Evolutionary conservation across 1,140 invertebrate genomes (phyloP), one percentile per base, ranked within the genome.

Genomic region (Caenorhabditis elegans): DNA sequence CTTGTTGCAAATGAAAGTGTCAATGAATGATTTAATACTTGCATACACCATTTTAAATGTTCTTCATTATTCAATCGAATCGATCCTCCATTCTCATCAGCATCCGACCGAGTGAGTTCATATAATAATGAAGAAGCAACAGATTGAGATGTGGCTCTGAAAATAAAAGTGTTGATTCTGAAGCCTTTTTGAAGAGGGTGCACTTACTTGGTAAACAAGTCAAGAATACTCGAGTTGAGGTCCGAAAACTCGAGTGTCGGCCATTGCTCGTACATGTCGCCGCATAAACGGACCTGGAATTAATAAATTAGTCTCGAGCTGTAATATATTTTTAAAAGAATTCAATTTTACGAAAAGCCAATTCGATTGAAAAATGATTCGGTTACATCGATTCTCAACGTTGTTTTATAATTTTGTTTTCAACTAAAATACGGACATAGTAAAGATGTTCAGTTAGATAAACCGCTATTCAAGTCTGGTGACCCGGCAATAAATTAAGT

Each of bases 181-280:
- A 76, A 75, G 26, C 17, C 4, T 26, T 13, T 28, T 19, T 15
- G 22, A 70, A 39, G 39, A 76, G 2, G 28, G 3, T 8, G 2
- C 39, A 39, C 53, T 51, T 8, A 82, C 83, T 49, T 65, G 46
- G 79, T 76, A 80, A 84, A 84, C 22, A 82, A 49, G 51, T 84
- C 83, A 46, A 85, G 83, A 78, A 85, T 79, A 47, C 78, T 85
- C 43, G 60, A 55, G 79, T 79, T 76, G 65, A 85, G 43, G 55
- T 85, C 82, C 26, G 84, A 65, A 55, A 85, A 85, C 51, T 84
- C 84, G 48, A 85, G 78, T 51, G 85, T 70, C 36, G 84, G 84
- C 84, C 84, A 85, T 75, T 85, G 84, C 36, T 84, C 84, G 80
- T 85, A 82, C 84, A 85, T 85, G 39, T 70, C 60, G 60, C 60